Conservation (phyloP, 1,140 invertebrate species). For the Lordiphosa mommai region DNA sequence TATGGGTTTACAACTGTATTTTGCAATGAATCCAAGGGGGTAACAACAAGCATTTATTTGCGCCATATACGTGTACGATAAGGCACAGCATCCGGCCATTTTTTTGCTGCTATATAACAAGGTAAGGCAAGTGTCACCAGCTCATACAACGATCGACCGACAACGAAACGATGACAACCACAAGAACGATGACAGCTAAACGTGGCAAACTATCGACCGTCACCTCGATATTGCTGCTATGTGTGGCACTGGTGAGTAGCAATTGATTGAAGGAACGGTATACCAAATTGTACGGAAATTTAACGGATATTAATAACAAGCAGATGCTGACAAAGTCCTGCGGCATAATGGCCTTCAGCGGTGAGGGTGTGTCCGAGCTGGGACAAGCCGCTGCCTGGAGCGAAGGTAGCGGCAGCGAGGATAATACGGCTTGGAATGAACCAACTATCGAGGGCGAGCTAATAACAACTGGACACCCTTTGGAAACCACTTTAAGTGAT, state of each 20-base stretch:
- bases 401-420: constrained; percentile 53
- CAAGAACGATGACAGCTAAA: constrained; percentile 24
- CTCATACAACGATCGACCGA: constrained; percentile 75
- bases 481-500: neutral
- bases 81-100: constrained; percentile 41
- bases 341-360: constrained; percentile 48
- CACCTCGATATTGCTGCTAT: constrained; percentile 42
- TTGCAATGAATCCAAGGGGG: constrained; percentile 28
- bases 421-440: constrained; percentile 6
- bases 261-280: neutral
- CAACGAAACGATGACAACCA: constrained; percentile 54
- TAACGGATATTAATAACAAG: constrained; percentile 31
- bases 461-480: too few relatives aligned
- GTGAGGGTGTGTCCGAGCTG: constrained; percentile 29
- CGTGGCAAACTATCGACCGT: constrained; percentile 27
- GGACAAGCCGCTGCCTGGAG: constrained; percentile 27
- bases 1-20: constrained; percentile 71
- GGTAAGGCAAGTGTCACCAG: constrained; percentile 20
- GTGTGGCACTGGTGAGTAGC: constrained; percentile 49
- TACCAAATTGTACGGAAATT: constrained; percentile 7
- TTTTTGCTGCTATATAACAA: constrained; percentile 48
- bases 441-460: constrained; percentile 13
- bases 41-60: constrained; percentile 47
- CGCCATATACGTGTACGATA: constrained; percentile 55
- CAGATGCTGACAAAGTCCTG: constrained; percentile 61